Conservation (phyloP, 2,888 invertebrate genomes). For the Drosophila histrio region DNA sequence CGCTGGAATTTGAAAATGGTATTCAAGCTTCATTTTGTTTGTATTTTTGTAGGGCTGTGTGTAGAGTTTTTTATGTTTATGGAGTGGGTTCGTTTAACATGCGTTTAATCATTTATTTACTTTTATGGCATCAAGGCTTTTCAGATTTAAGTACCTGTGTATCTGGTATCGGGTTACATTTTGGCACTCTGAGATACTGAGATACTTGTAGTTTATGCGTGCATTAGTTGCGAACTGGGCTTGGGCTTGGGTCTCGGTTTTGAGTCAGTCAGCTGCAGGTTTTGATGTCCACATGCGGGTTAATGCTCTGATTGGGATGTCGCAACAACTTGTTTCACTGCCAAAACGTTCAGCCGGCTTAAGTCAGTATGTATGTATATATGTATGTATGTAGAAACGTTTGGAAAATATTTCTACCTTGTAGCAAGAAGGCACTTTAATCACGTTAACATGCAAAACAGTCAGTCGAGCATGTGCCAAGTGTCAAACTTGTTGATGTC, state of each 20-base stretch:
- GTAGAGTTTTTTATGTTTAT: slow-evolving; percentile 5
- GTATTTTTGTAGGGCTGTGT: neutral
- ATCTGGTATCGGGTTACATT: slow-evolving; percentile 38
- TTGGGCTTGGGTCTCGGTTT: neutral
- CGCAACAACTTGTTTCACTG: slow-evolving; percentile 52
- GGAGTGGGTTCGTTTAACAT: neutral
- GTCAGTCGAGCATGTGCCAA: slow-evolving; percentile 45
- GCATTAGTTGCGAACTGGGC: slow-evolving; percentile 28
- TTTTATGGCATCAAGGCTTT: slow-evolving; percentile 4
- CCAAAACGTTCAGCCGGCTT: slow-evolving; percentile 19
- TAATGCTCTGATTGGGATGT: slow-evolving; percentile 57
- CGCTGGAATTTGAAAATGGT: neutral
- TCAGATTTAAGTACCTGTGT: slow-evolving; percentile 18
- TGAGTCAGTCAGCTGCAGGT: slow-evolving; percentile 1
- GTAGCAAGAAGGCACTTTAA: slow-evolving; percentile 54
- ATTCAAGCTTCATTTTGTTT: neutral
- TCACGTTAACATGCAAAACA: slow-evolving; percentile 68
- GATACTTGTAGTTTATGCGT: slow-evolving; percentile 17
- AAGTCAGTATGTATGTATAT: slow-evolving; percentile 12
- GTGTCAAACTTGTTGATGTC: slow-evolving; percentile 40
- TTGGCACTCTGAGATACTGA: slow-evolving; percentile 21
- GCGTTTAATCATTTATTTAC: slow-evolving; percentile 32
- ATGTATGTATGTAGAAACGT: slow-evolving; percentile 61
- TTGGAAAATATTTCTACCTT: slow-evolving; percentile 57
- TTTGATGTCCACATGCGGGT: slow-evolving; percentile 42